Percentiles rank a stretch among this genome's conserved stretches.
Conservation (phyloP, 2,797 vertebrate species). For the Periparus ater region DNA sequence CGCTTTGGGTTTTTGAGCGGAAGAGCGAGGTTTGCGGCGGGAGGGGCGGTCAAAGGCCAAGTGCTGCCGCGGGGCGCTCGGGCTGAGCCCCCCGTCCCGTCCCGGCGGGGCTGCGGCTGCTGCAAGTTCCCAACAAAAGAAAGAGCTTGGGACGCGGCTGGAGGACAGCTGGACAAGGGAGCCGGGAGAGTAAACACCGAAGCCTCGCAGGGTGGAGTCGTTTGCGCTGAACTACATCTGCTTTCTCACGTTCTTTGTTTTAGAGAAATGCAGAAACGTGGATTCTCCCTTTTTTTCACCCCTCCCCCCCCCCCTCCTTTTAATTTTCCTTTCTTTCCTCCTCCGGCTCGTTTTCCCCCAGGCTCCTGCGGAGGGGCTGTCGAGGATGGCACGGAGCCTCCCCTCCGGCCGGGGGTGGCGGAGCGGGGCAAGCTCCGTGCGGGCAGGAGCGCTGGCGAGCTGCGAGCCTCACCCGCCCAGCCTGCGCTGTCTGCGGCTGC, state of each 20-base stretch:
- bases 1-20: not conserved
- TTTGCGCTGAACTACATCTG: slow-evolving; percentile 12
- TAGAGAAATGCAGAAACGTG: not conserved
- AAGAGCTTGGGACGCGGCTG: not conserved
- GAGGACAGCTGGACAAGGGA: not conserved
- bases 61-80: not conserved
- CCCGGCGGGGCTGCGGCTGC: not conserved
- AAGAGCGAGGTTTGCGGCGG: not conserved
- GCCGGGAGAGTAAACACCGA: slow-evolving; percentile 31
- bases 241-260: slow-evolving; percentile 72
- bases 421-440: not conserved
- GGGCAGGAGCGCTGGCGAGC: not conserved
- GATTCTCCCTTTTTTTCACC: not conserved
- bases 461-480: not conserved
- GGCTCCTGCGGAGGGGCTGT: not conserved
- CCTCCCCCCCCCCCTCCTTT: not conserved
- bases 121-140: slow-evolving; percentile 31
- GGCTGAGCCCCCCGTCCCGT: not conserved
- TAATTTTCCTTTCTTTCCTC: not conserved
- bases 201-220: slow-evolving; percentile 74
- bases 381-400: slow-evolving; percentile 39
- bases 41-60: not conserved
- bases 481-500: not conserved
- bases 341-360: not conserved
- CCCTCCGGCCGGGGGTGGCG: not conserved